Conservation (phyloP, 2,888 invertebrate genomes). For the Encarsia formosa region DNA sequence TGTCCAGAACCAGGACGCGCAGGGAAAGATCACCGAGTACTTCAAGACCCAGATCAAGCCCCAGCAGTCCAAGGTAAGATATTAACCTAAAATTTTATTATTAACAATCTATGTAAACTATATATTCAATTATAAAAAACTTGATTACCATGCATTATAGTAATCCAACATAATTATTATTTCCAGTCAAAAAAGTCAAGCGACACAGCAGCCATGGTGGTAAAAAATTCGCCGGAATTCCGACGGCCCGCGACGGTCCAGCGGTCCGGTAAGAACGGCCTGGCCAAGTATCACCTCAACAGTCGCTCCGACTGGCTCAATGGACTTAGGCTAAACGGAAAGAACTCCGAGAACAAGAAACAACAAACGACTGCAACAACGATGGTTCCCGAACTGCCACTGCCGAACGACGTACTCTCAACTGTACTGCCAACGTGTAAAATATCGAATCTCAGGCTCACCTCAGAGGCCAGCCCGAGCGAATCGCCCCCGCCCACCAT, state of each 20-base stretch:
- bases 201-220: constrained; percentile 45
- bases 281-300: constrained; percentile 43
- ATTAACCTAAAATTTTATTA: too few relatives aligned
- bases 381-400: constrained; percentile 37
- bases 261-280: constrained; percentile 44
- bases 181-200: constrained; percentile 34
- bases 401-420: constrained; percentile 42
- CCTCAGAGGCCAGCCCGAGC: constrained; percentile 41
- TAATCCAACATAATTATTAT: background rate
- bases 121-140: background rate
- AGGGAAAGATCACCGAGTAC: constrained; percentile 80
- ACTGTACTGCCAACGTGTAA: constrained; percentile 42
- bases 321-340: constrained; percentile 5
- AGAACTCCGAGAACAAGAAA: constrained; percentile 27
- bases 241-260: constrained; percentile 47
- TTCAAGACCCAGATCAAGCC: constrained; percentile 81
- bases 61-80: constrained; percentile 44
- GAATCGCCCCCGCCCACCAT: constrained; percentile 25
- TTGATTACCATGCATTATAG: background rate
- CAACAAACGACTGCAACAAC: constrained; percentile 44
- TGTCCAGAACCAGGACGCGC: constrained; percentile 45
- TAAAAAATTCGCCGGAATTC: constrained; percentile 46
- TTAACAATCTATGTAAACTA: too few relatives aligned
- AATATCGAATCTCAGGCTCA: constrained; percentile 42
- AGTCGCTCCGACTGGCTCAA: constrained; percentile 39